Conservation (phyloP, 2,113 vertebrate genomes). For the Misgurnus mizolepis region DNA sequence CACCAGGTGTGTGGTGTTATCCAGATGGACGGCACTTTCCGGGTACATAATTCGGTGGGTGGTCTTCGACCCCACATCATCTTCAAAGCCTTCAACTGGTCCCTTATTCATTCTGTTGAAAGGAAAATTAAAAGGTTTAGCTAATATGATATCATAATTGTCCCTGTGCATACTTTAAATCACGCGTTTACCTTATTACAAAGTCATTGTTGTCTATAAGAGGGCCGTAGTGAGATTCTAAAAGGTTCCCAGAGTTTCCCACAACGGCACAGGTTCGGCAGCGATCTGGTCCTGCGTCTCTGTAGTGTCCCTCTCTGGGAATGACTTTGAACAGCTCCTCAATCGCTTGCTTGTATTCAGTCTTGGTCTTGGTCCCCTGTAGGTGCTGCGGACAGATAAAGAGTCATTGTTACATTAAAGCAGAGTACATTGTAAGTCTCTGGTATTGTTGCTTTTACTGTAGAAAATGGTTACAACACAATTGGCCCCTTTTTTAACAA, state of each 20-base stretch:
- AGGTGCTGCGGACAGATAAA: slow-evolving; percentile 67
- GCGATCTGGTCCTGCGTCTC: slow-evolving; percentile 64
- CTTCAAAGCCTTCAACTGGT: slow-evolving; percentile 81
- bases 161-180: too few relatives aligned
- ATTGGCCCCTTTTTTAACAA: too few relatives aligned
- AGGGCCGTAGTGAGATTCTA: slow-evolving; percentile 78
- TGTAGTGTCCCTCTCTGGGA: slow-evolving; percentile 72
- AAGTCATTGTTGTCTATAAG: slow-evolving; percentile 85
- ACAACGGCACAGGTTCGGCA: slow-evolving; percentile 89
- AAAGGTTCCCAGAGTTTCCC: slow-evolving; percentile 94
- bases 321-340: slow-evolving; percentile 82
- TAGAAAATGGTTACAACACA: too few relatives aligned
- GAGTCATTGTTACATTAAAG: not conserved
- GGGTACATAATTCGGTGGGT: slow-evolving; percentile 94
- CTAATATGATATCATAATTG: too few relatives aligned
- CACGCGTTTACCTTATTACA: slow-evolving; percentile 76
- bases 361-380: slow-evolving; percentile 77
- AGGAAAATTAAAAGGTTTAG: not conserved
- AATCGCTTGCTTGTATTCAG: slow-evolving; percentile 74
- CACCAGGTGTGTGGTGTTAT: slow-evolving; percentile 82
- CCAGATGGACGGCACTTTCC: slow-evolving; percentile 86
- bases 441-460: too few relatives aligned
- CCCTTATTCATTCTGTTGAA: slow-evolving; percentile 89
- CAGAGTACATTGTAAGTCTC: too few relatives aligned
- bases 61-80: slow-evolving; percentile 85